A percentile compares a stretch with the other conserved stretches of the same genome.
Evolutionary conservation across 2,888 invertebrate genomes (phyloP).

Genomic region (Belgica antarctica): DNA sequence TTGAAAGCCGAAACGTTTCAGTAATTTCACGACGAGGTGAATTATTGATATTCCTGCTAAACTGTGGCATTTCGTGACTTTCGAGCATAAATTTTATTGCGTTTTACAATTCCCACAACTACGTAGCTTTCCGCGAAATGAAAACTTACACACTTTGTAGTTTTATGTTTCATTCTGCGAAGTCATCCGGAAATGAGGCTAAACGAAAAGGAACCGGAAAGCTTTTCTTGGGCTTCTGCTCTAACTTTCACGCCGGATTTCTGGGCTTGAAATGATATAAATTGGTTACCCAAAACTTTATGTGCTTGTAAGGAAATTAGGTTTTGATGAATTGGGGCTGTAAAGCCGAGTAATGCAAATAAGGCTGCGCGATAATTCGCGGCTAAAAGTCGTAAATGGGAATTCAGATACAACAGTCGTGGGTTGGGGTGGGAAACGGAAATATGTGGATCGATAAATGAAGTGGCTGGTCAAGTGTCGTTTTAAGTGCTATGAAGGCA

Average conservation of each 20-base stretch:
- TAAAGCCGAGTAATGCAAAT: background rate
- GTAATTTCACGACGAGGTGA: background rate
- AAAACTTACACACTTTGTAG: slow-evolving; percentile 18
- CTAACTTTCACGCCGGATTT: too few species aligned
- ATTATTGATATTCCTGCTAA: background rate
- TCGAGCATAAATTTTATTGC: slow-evolving; percentile 38
- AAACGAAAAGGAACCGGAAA: background rate
- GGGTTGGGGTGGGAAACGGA: too few species aligned
- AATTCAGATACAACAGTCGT: too few species aligned
- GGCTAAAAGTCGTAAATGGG: background rate
- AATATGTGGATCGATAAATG: too few species aligned
- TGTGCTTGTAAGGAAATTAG: background rate
- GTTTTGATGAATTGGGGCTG: background rate
- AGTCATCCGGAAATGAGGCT: background rate
- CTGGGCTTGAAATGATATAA: background rate
- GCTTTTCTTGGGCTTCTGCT: background rate
- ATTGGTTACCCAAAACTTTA: background rate
- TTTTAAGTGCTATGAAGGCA: too few species aligned
- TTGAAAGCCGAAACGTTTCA: background rate
- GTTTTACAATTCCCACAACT: slow-evolving; percentile 29
- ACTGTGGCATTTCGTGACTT: slow-evolving; percentile 34
- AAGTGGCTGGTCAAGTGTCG: too few species aligned
- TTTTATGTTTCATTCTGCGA: background rate
- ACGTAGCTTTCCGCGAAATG: background rate
- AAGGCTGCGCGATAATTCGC: background rate